These are phyloP conservation scores for Orestias chungarensis DNA, from an alignment of 2,797 vertebrate genomes.

Conservation along the genomic window DNA sequence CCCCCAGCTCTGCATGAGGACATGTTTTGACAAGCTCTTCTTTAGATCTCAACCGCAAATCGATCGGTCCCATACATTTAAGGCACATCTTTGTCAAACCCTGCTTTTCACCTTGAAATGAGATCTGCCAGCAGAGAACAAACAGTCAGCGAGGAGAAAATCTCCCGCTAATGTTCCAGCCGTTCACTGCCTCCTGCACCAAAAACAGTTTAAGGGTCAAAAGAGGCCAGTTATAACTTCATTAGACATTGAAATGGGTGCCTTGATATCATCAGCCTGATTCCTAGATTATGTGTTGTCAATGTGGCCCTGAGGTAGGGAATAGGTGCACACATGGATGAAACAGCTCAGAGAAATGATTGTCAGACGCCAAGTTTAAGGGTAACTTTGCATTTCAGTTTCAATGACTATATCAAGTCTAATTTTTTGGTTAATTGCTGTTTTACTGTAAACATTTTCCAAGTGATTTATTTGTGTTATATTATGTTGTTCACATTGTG, in stretches of 20 bases:
- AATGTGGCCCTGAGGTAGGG: slow-evolving; percentile 38
- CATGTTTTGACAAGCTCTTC: slow-evolving; percentile 35
- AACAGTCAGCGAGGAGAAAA: slow-evolving; percentile 49
- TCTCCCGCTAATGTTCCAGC: slow-evolving; percentile 28
- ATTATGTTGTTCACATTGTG: neutral
- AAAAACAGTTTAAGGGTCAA: slow-evolving; percentile 65
- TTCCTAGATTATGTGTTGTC: slow-evolving; percentile 42
- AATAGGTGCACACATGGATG: slow-evolving; percentile 8
- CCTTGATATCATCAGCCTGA: slow-evolving; percentile 49
- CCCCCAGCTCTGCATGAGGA: slow-evolving; percentile 23
- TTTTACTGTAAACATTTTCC: neutral
- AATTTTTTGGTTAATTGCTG: neutral
- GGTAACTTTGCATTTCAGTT: neutral
- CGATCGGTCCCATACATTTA: slow-evolving; percentile 46
- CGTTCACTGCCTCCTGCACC: slow-evolving; percentile 24
- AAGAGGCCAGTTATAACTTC: slow-evolving; percentile 52
- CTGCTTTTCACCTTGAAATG: slow-evolving; percentile 54
- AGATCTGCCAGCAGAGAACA: slow-evolving; percentile 55
- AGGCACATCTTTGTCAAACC: slow-evolving; percentile 52
- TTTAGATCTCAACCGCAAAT: slow-evolving; percentile 40
- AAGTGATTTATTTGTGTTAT: neutral
- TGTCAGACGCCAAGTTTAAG: neutral
- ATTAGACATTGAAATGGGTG: slow-evolving; percentile 66
- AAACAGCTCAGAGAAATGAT: slow-evolving; percentile 18
- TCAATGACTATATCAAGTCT: neutral